phyloP scores from a whole-genome alignment of 1,140 invertebrate genomes.

The Sarcophaga peregrina region DNA sequence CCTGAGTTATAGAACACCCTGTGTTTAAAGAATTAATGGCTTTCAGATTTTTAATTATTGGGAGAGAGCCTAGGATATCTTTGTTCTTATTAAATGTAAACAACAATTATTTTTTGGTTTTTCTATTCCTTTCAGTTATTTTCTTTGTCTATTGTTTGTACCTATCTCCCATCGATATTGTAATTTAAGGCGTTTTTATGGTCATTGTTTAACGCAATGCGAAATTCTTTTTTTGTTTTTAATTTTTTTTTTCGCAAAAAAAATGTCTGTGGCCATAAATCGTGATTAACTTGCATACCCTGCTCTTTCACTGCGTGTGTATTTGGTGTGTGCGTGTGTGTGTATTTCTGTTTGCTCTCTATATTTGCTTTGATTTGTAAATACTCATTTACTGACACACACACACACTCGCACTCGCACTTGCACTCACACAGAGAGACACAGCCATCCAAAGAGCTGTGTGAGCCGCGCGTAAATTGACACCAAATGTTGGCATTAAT shows the following conservation, averaged over 20 bases:
- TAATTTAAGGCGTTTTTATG: slow-evolving; percentile 12
- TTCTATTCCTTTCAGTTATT: no score
- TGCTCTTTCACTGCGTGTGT: not conserved
- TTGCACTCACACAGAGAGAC: slow-evolving; percentile 1
- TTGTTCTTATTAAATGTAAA: no score
- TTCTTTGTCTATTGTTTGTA: not conserved
- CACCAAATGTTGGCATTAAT: slow-evolving; percentile 32
- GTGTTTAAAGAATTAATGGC: no score
- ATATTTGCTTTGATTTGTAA: slow-evolving; percentile 8
- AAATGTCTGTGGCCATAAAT: not conserved
- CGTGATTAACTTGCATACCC: not conserved
- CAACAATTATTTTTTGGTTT: no score
- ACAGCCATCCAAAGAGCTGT: not conserved
- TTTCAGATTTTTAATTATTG: no score
- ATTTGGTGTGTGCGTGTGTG: not conserved
- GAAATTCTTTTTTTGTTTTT: not conserved
- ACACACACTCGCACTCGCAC: not conserved
- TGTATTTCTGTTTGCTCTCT: not conserved
- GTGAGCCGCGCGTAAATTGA: slow-evolving; percentile 40
- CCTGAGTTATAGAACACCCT: no score
- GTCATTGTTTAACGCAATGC: slow-evolving; percentile 22
- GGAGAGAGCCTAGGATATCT: no score
- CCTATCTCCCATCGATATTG: no score
- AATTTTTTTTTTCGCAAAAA: not conserved
- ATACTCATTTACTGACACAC: slow-evolving; percentile 1